phyloP scores from a whole-genome alignment of 2,888 invertebrate genomes.

The Amblyjoppa fuscipennis region DNA sequence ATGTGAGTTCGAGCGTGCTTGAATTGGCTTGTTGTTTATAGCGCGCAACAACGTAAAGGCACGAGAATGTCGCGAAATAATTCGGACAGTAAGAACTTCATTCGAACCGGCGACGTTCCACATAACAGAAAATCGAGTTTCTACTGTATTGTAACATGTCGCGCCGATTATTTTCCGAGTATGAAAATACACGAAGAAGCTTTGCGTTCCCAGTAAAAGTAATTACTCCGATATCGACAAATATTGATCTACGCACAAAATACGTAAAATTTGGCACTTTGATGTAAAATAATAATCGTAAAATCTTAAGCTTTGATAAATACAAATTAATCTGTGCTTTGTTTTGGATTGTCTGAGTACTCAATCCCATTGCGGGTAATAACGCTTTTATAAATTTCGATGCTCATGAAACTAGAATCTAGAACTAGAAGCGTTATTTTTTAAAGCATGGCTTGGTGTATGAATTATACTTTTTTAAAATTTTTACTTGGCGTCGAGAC shows the following conservation, averaged over 20 bases:
- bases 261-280: conserved; percentile 42
- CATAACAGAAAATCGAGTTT: too few species aligned
- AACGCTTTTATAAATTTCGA: conserved; percentile 73
- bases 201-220: not conserved
- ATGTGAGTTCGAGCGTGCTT: too few species aligned
- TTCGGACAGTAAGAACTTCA: too few species aligned
- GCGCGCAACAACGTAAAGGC: too few species aligned
- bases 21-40: too few species aligned
- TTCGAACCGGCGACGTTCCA: too few species aligned
- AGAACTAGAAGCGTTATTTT: conserved; percentile 40
- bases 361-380: conserved; percentile 76
- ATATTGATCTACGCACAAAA: conserved; percentile 16
- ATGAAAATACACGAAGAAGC: not conserved
- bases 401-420: conserved; percentile 66
- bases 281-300: conserved; percentile 28
- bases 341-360: conserved; percentile 76
- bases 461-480: not conserved
- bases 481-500: not conserved
- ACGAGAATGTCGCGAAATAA: too few species aligned
- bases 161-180: not conserved
- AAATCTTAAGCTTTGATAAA: conserved; percentile 70
- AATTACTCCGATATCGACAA: not conserved
- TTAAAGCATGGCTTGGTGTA: conserved; percentile 19
- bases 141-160: not conserved
- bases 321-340: conserved; percentile 74